Percentiles rank a stretch among this genome's conserved stretches.
phyloP scores from a whole-genome alignment of 1,140 invertebrate genomes.

The Drosophila orosa region DNA sequence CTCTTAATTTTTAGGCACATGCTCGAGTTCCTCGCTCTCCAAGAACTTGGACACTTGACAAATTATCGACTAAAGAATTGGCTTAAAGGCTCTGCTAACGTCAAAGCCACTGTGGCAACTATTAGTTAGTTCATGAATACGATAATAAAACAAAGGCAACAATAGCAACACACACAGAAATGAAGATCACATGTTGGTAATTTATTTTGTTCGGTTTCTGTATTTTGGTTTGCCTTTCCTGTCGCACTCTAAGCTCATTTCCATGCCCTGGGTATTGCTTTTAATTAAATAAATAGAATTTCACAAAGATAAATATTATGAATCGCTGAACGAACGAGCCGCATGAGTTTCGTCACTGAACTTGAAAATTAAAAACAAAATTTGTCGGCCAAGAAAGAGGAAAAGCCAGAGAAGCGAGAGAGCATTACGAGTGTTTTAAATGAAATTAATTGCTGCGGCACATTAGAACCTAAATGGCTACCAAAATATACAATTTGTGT shows the following conservation, averaged over 20 bases:
- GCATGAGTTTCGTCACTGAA: constrained; percentile 55
- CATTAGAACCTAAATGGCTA: constrained; percentile 33
- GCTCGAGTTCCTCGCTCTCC: neutral
- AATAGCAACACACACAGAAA: constrained; percentile 15
- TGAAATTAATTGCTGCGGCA: constrained; percentile 30
- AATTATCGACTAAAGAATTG: constrained; percentile 67
- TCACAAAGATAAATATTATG: constrained; percentile 30
- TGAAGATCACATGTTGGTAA: constrained; percentile 69
- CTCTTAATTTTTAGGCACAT: neutral
- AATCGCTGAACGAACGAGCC: constrained; percentile 13
- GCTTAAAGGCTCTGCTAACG: constrained; percentile 51
- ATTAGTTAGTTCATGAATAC: constrained; percentile 56
- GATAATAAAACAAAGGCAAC: constrained; percentile 54
- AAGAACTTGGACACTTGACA: constrained; percentile 60
- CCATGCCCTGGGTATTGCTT: constrained; percentile 45
- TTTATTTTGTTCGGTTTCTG: constrained; percentile 52
- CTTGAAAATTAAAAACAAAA: constrained; percentile 74
- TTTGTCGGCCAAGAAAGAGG: constrained; percentile 15
- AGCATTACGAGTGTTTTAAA: constrained; percentile 12
- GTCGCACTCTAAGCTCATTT: constrained; percentile 46
- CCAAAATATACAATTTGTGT: constrained; percentile 6
- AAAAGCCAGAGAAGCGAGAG: neutral
- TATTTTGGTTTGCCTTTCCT: neutral
- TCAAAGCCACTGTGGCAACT: constrained; percentile 22
- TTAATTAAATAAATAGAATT: constrained; percentile 67